Evolutionary conservation across 2,888 invertebrate genomes (phyloP).

Genomic region (Hydriomena furcata): DNA sequence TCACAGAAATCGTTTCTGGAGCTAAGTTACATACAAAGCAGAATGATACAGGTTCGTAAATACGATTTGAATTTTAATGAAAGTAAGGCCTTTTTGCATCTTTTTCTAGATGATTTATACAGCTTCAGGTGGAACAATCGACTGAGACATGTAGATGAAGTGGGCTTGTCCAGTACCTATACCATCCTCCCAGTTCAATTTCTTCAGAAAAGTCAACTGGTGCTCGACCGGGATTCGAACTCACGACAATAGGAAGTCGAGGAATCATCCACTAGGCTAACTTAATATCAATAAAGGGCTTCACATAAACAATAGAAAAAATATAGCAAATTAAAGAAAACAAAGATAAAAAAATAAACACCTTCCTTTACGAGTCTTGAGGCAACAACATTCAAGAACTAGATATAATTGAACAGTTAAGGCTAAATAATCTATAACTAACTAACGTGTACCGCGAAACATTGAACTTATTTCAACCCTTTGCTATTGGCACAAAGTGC

Average conservation of each 20-base stretch:
- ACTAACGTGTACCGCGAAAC: slow-evolving; percentile 2
- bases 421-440: neutral
- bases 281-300: slow-evolving; percentile 1
- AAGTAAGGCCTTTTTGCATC: no score
- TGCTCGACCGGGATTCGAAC: no score
- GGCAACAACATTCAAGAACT: slow-evolving; percentile 4
- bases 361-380: neutral
- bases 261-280: no score
- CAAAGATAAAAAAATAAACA: slow-evolving; percentile 14
- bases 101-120: no score
- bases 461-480: slow-evolving; percentile 8
- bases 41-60: slow-evolving; percentile 4
- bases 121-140: no score
- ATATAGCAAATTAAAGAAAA: slow-evolving; percentile 27
- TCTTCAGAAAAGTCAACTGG: no score
- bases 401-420: no score
- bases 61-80: no score
- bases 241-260: no score
- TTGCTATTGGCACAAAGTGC: neutral
- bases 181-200: no score
- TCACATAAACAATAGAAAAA: slow-evolving; percentile 40
- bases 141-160: no score
- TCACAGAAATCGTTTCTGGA: slow-evolving; percentile 10
- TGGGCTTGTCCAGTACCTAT: no score
- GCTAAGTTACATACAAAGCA: slow-evolving; percentile 19